Percentiles rank a stretch among this genome's conserved stretches.
These are phyloP conservation scores for Pteromalus puparum DNA, from an alignment of 1,140 invertebrate species.

Conservation along the genomic window DNA sequence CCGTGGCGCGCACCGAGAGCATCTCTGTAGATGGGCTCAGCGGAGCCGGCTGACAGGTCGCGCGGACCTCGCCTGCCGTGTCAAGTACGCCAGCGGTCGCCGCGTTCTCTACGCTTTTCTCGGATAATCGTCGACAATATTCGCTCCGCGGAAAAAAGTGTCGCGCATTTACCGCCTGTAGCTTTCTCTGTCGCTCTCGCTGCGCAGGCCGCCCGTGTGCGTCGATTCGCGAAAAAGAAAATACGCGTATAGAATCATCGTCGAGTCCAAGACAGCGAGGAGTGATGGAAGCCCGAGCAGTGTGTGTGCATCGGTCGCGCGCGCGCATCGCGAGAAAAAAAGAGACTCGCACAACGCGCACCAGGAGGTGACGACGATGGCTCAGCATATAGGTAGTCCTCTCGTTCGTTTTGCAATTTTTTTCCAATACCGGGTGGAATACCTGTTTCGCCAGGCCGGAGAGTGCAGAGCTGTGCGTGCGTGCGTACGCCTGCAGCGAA, in stretches of 20 bases:
- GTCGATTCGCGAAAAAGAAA: not conserved
- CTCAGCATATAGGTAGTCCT: not conserved
- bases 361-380: slow-evolving; percentile 37
- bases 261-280: slow-evolving; percentile 17
- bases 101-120: not conserved
- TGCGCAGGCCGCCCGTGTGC: not conserved
- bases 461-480: not conserved
- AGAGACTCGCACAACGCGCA: slow-evolving; percentile 1
- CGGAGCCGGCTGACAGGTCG: slow-evolving; percentile 36
- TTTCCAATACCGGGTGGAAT: not conserved
- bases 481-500: slow-evolving; percentile 15
- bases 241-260: not conserved
- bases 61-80: not conserved
- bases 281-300: slow-evolving; percentile 19
- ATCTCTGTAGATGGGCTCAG: not conserved
- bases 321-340: slow-evolving; percentile 31
- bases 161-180: not conserved
- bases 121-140: not conserved
- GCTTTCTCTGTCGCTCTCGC: not conserved
- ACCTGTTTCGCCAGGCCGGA: not conserved
- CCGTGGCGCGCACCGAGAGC: not conserved
- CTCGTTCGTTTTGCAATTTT: not conserved
- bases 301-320: slow-evolving; percentile 44
- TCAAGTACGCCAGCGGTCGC: not conserved
- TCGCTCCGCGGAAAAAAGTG: not conserved